These are phyloP conservation scores for Tautogolabrus adspersus DNA, from an alignment of 2,113 vertebrate genomes.

Conservation along the genomic window DNA sequence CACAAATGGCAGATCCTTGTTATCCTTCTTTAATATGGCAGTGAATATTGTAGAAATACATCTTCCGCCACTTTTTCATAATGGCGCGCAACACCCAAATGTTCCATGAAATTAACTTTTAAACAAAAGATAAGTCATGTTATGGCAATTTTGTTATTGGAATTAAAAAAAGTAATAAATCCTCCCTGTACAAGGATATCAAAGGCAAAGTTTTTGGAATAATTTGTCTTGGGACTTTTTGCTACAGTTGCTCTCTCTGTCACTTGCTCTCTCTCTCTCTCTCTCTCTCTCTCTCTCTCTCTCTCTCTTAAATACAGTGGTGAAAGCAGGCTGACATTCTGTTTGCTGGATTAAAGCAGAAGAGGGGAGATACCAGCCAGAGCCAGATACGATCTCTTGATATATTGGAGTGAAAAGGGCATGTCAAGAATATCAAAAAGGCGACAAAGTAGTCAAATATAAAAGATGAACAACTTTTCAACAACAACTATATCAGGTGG, in stretches of 20 bases:
- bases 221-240: conserved; percentile 26
- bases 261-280: no score
- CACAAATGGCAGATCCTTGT: conserved; percentile 51
- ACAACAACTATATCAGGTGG: conserved; percentile 38
- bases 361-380: conserved; percentile 50
- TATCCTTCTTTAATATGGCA: conserved; percentile 51
- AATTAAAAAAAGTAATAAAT: conserved; percentile 12
- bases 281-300: not conserved
- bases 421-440: conserved; percentile 69
- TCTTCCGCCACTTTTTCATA: conserved; percentile 42
- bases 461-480: conserved; percentile 33
- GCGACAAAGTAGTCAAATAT: conserved; percentile 61
- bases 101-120: conserved; percentile 72
- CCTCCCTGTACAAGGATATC: conserved; percentile 17
- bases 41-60: conserved; percentile 43
- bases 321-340: conserved; percentile 69
- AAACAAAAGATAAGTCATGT: conserved; percentile 65
- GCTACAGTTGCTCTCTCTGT: not conserved
- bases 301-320: conserved; percentile 16
- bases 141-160: conserved; percentile 34
- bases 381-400: conserved; percentile 64
- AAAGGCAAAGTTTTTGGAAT: conserved; percentile 44
- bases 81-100: conserved; percentile 50
- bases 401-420: conserved; percentile 71
- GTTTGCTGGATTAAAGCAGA: conserved; percentile 56